Evolutionary conservation across 2,797 vertebrate species (phyloP), one percentile per base, ranked within the genome.

Genomic region (Alosa sapidissima): DNA sequence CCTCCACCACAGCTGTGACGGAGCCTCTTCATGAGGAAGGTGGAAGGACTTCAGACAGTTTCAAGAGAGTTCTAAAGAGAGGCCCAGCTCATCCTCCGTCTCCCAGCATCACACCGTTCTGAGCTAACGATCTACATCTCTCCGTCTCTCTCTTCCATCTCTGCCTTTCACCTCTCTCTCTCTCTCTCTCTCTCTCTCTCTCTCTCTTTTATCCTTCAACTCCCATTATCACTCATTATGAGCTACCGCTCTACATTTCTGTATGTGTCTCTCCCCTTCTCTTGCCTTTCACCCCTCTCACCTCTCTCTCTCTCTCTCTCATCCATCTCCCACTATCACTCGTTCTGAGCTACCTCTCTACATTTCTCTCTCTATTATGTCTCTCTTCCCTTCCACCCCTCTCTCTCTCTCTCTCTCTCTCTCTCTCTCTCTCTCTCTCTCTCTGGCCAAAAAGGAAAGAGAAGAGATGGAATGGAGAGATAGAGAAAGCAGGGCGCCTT

Each of bases 401-500:
- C 16, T n/a, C 33, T 24, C 83, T 81, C 36, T 45, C 65, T 72
- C 11, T 13, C 68, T 75, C 36, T 41, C 33, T 41, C 13, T 41
- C 33, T 5, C 28, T 1, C 28, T 28, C 28, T 1, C 28, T 28
- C 28, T 28, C 28, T 41, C 36, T 19, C 36, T 60, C 5, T 21
- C 45, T 60, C 5, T 75, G 51, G 60, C 58, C 28, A 28, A 13
- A 48, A 49, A 19, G 19, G 45, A 81, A 7, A 1, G 52, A 82
- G 78, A 41, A 7, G 83, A 21, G 55, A 81, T 81, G 58, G 21
- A 81, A 81, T 13, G 10, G 52, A 78, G 21, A 65, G 28, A 78
- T 55, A 68, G 65, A 81, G 62, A 52, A 47, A 47, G 90, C 83
- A 84, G 55, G 58, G 48, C 82, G 87, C 84, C 84, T 36, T 75